These are phyloP conservation scores for Stenopsyche tienmushanensis DNA, from an alignment of 1,140 invertebrate genomes.

Conservation along the genomic window DNA sequence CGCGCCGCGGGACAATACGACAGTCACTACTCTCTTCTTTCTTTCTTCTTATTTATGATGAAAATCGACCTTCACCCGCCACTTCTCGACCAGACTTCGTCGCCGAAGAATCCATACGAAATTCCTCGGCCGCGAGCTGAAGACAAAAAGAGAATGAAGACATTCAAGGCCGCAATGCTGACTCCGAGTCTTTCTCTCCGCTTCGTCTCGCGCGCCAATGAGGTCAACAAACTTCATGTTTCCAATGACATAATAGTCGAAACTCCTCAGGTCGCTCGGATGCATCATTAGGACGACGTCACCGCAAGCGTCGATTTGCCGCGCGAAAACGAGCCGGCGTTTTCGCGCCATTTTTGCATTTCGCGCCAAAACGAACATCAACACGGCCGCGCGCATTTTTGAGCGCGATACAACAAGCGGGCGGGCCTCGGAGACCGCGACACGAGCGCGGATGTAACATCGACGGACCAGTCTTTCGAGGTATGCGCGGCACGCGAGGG, in stretches of 20 bases:
- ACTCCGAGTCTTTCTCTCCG: neutral
- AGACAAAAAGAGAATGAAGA: neutral
- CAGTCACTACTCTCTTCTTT: neutral
- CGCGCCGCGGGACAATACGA: neutral
- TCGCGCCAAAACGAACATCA: no score
- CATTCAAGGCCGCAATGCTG: slow-evolving; percentile 5
- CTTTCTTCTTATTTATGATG: neutral
- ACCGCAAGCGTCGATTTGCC: neutral
- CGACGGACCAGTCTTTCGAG: no score
- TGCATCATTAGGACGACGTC: neutral
- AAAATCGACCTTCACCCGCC: neutral
- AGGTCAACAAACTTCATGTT: neutral
- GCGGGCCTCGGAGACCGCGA: no score
- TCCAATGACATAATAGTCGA: neutral
- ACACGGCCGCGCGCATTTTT: no score
- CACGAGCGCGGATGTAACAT: no score
- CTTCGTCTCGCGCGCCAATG: neutral
- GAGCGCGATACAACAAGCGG: no score
- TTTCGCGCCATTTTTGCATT: no score
- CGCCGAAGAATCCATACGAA: neutral
- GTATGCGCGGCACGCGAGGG: no score
- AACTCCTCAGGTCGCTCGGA: neutral
- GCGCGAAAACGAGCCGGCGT: neutral
- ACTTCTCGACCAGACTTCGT: neutral
- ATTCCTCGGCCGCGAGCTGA: neutral